Evolutionary conservation across 64 coral and sea anemone genomes (phyloP), one percentile per base, ranked within the genome.

Genomic region (Montipora sp.): DNA sequence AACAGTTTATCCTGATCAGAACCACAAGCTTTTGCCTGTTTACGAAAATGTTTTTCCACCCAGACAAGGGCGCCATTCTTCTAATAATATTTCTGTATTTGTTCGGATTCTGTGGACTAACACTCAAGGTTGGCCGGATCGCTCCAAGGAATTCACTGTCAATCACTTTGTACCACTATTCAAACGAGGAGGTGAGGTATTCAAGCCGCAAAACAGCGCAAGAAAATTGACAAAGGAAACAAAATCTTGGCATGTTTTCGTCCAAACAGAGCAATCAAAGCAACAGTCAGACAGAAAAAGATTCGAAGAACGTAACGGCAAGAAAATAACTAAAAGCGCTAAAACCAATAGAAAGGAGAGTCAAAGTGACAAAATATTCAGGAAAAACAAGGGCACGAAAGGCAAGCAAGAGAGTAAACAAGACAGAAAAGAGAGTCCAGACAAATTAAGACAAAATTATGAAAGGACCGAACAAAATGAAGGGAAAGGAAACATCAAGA

Each of bases 1-100:
- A 65, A 83, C 93, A 0, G 73, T 94, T 49, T 94, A 94, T 51
- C 93, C 93, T 27, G 50, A 82, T 50, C 75, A 80, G 24, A 36
- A 51, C 7, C 7, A 63, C 11, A 59, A 59, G 84, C 58, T 94
- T 20, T 84, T 77, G 48, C 74, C 68, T 18, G 27, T 66, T 18
- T 70, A 90, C 20, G 79, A 94, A 45, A 60, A 78, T 60, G 48
- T 47, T n/a, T 93, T 93, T 75, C 75, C 61, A 60, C 84, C 92
- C 14, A 80, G 84, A 67, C 60, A 69, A 49, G 5, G 69, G 18
- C 3, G 19, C 20, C 5, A 73, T 73, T 23, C 69, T 73, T 20
- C 69, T 22, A 23, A 73, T 21, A n/a, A n/a, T n/a, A n/a, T n/a
- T n/a, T 73, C 19, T 73, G 21, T 23, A 73, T 46, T 78, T 78